phyloP scores from a whole-genome alignment of 2,888 invertebrate genomes.

The Diplolepis rosae region DNA sequence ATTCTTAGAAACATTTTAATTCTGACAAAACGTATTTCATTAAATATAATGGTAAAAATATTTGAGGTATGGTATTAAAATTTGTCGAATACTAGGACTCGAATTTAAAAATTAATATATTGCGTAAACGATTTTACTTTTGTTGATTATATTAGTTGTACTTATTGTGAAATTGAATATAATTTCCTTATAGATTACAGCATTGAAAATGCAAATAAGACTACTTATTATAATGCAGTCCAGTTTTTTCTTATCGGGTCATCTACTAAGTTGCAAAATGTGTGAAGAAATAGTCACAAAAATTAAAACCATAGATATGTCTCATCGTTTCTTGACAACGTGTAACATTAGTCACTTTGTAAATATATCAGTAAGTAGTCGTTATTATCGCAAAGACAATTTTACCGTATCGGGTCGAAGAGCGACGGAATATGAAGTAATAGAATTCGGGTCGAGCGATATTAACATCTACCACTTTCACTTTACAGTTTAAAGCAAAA shows the following conservation, averaged over 20 bases:
- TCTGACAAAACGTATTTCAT: too few relatives aligned
- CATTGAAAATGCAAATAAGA: too few relatives aligned
- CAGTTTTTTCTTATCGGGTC: constrained; percentile 17
- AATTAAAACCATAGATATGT: constrained; percentile 20
- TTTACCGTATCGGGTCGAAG: neutral
- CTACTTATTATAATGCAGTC: too few relatives aligned
- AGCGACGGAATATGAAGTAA: constrained; percentile 1
- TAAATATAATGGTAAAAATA: too few relatives aligned
- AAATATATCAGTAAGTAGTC: constrained; percentile 2
- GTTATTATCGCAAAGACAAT: neutral
- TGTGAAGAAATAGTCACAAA: constrained; percentile 26
- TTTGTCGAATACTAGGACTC: too few relatives aligned
- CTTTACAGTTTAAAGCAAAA: neutral
- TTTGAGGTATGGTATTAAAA: too few relatives aligned
- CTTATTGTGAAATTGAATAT: too few relatives aligned
- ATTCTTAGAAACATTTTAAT: too few relatives aligned
- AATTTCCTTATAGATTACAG: too few relatives aligned
- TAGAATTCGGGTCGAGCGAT: constrained; percentile 30
- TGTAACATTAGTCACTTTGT: constrained; percentile 6
- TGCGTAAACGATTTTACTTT: too few relatives aligned
- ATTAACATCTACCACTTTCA: constrained; percentile 1
- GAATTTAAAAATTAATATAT: too few relatives aligned
- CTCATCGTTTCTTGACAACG: neutral
- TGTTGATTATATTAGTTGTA: too few relatives aligned
- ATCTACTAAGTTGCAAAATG: constrained; percentile 27